Base-by-base conservation (phyloP, 2,797 vertebrate genomes). In the Onychomys torridus region DNA sequence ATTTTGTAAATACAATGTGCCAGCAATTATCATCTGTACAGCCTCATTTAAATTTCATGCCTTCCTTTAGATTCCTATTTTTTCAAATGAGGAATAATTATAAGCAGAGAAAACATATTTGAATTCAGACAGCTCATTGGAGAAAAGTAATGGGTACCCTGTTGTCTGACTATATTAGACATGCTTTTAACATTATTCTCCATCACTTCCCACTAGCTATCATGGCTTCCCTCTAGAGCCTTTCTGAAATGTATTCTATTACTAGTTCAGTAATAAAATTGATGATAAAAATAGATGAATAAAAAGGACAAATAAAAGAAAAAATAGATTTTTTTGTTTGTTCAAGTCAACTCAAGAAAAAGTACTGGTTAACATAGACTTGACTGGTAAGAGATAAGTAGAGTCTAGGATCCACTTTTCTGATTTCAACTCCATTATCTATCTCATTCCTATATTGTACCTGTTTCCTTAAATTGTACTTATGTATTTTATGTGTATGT, bases 11-110 rank as follows among this genome's bases (percentile, higher is more conserved):
- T 81, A 59, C n/a, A 81, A 73, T 55, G 19, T 85, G 23, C 32
- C 21, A 93, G 14, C 21, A 14, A 77, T 71, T 91, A 34, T 1
- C 1, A 78, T 37, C 34, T 81, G 6, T 12, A 88, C 29, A 90
- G 46, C 65, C 57, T 95, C 67, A 89, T 85, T 95, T 96, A 82
- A 93, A 37, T 25, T 25, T 95, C 5, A 52, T 0, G 65, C 17
- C 40, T 90, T 32, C n/a, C 43, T 95, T 94, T 52, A 82, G 19
- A 95, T 94, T 73, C 5, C 14, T 61, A 89, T 40, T 87, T 40
- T 96, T 96, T 27, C 16, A 97, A 90, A 87, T 87, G 37, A 93
- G 13, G 29, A 37, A 88, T 69, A 93, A 59, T 93, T 92, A 69
- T n/a, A 92, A 91, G 21, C 61, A 95, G 10, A 73, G 43, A 93